phyloP scores from a whole-genome alignment of 2,888 invertebrate species.

The Netelia fuscicornis region DNA sequence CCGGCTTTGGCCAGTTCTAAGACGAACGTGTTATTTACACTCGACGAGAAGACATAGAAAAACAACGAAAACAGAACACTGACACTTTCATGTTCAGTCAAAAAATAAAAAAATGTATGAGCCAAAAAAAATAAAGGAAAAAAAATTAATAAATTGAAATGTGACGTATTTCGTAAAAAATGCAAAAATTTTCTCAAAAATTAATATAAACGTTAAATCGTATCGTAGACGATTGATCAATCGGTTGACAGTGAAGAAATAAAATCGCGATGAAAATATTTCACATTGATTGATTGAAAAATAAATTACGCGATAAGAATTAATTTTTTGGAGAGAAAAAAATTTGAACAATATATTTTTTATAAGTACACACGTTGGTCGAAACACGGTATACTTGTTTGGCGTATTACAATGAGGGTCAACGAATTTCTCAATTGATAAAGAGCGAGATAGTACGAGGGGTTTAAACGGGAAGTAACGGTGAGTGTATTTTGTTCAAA shows the following conservation, averaged over 20 bases:
- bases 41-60: neutral
- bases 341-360: neutral
- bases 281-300: neutral
- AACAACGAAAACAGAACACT: neutral
- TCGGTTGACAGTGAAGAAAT: neutral
- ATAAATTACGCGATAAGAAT: too few relatives aligned
- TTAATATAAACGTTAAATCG: neutral
- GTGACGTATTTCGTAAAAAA: neutral
- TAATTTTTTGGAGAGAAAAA: too few relatives aligned
- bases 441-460: neutral
- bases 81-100: too few relatives aligned
- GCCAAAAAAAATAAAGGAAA: neutral
- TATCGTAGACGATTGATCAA: neutral
- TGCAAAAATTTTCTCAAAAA: neutral
- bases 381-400: conserved; percentile 7
- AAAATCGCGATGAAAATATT: neutral
- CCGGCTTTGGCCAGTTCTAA: conserved; percentile 25
- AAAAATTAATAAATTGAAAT: neutral
- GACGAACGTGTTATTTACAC: neutral
- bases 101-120: neutral
- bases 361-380: neutral
- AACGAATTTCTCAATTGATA: conserved; percentile 38
- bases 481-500: conserved; percentile 3
- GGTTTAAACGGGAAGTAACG: neutral
- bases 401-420: conserved; percentile 20